These are phyloP conservation scores for Thamnophis sirtalis DNA, from an alignment of 2,113 vertebrate genomes.

Conservation along the genomic window DNA sequence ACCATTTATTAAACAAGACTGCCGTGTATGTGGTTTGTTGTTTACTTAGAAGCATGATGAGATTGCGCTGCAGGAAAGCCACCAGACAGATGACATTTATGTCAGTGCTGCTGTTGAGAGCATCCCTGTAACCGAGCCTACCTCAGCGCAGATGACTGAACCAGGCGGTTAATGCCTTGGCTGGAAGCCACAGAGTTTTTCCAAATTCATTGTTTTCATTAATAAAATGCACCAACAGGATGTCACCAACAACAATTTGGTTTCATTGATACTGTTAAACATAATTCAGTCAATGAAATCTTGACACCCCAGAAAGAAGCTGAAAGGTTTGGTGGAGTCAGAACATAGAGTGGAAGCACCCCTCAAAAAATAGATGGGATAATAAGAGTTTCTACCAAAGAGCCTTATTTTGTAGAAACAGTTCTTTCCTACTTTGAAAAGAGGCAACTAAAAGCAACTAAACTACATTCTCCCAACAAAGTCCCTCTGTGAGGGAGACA, in stretches of 20 bases:
- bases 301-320: neutral
- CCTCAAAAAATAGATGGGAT: neutral
- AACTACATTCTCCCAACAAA: neutral
- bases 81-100: neutral
- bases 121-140: constrained; percentile 14
- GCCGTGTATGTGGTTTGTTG: constrained; percentile 14
- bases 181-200: neutral
- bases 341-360: neutral
- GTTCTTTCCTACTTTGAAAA: neutral
- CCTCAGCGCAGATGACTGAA: neutral
- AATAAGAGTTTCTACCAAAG: neutral
- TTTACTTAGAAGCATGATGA: accelerated
- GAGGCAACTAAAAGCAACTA: neutral
- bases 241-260: neutral
- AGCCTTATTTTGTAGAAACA: neutral
- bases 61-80: neutral
- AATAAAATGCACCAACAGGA: neutral
- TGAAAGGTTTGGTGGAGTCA: neutral
- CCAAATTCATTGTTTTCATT: neutral
- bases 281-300: neutral
- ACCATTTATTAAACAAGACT: constrained; percentile 11
- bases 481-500: neutral
- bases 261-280: neutral
- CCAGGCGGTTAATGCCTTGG: neutral
- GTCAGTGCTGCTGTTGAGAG: neutral